Conservation (phyloP, 2,888 invertebrate genomes). For the Aquatica leii region DNA sequence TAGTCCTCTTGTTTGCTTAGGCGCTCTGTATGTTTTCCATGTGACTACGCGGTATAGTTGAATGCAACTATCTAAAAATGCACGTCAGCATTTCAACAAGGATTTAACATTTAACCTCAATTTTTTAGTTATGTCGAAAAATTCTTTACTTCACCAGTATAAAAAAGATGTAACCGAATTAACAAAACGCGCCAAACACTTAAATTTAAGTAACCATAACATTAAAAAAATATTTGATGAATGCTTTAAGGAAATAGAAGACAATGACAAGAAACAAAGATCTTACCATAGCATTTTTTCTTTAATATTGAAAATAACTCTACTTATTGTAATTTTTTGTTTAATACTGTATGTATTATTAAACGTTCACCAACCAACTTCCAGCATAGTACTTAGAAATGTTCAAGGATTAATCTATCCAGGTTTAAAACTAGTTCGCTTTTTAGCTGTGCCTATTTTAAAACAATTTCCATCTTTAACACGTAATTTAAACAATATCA, state of each 20-base stretch:
- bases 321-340: constrained; percentile 51
- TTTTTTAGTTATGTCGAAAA: constrained; percentile 42
- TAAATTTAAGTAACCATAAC: constrained; percentile 69
- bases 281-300: constrained; percentile 25
- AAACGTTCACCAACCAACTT: constrained; percentile 70
- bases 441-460: constrained; percentile 79
- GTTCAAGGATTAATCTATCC: constrained; percentile 85
- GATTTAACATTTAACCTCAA: too few species aligned
- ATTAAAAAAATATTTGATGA: constrained; percentile 68
- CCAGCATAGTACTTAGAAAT: constrained; percentile 73
- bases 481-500: constrained; percentile 61
- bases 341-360: constrained; percentile 60
- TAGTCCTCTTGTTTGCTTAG: too few species aligned
- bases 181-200: constrained; percentile 65
- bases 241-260: constrained; percentile 62
- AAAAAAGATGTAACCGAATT: constrained; percentile 67
- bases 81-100: too few species aligned
- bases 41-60: too few species aligned
- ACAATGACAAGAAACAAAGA: constrained; percentile 37
- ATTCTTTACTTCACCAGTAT: constrained; percentile 60
- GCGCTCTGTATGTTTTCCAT: too few species aligned
- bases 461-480: constrained; percentile 76
- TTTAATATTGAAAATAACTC: constrained; percentile 43
- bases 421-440: constrained; percentile 75
- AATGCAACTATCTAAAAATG: too few species aligned